phyloP scores from a whole-genome alignment of 2,113 vertebrate genomes.

The Aphyosemion australe region DNA sequence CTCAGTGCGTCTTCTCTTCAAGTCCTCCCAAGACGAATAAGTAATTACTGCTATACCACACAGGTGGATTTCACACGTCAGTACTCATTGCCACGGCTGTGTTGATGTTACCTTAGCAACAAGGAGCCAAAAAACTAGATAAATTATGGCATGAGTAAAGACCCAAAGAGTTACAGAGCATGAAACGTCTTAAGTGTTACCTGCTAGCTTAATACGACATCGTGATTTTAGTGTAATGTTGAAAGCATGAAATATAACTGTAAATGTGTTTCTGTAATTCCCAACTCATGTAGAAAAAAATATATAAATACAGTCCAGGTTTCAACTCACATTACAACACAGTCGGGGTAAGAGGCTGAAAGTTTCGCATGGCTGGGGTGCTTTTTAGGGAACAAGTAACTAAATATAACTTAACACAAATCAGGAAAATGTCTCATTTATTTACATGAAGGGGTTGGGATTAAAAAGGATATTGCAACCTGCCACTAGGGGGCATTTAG shows the following conservation, averaged over 20 bases:
- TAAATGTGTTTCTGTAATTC: neutral
- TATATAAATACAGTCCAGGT: no score
- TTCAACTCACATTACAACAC: no score
- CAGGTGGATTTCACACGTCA: constrained; percentile 73
- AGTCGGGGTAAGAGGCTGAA: no score
- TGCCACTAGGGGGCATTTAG: no score
- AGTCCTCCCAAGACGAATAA: constrained; percentile 51
- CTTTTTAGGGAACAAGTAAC: no score
- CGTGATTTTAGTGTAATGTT: neutral
- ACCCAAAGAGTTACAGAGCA: neutral
- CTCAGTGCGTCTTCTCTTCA: constrained; percentile 33
- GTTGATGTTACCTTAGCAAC: constrained; percentile 68
- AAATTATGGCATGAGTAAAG: constrained; percentile 14
- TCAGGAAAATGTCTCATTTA: no score
- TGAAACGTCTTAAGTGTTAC: constrained; percentile 11
- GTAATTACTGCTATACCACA: constrained; percentile 68
- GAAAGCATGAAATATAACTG: neutral
- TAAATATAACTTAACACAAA: no score
- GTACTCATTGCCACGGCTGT: constrained; percentile 57
- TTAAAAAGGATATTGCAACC: no score
- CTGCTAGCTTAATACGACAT: constrained; percentile 3
- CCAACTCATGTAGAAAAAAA: neutral
- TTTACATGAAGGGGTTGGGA: no score
- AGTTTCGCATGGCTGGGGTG: no score
- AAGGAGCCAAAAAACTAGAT: constrained; percentile 29